phyloP scores from a whole-genome alignment of 2,113 vertebrate species.

The Chiloscyllium plagiosum region DNA sequence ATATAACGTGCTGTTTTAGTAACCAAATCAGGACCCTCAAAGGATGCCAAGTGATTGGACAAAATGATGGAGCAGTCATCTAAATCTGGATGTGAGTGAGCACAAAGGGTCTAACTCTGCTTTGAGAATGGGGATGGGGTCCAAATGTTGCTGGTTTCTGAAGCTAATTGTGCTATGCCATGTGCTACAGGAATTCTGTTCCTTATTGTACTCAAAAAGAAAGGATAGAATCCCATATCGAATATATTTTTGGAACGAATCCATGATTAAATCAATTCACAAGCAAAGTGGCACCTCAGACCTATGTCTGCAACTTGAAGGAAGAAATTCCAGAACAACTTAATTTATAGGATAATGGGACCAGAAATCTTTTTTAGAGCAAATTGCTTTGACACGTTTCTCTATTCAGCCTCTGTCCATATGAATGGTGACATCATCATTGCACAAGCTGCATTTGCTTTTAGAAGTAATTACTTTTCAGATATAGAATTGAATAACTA shows the following conservation, averaged over 20 bases:
- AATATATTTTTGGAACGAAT: constrained; percentile 13
- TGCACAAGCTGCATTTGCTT: neutral
- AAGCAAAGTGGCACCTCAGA: neutral
- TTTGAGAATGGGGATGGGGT: constrained; percentile 5
- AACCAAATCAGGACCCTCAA: constrained; percentile 6
- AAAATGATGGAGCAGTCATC: neutral
- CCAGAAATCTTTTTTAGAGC: neutral
- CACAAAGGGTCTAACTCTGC: neutral
- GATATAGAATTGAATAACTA: constrained; percentile 19
- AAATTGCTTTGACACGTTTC: neutral
- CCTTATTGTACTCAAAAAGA: neutral
- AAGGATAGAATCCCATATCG: constrained; percentile 10
- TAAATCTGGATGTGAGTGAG: neutral
- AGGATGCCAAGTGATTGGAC: constrained; percentile 18
- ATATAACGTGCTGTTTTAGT: constrained; percentile 25
- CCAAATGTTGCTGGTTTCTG: neutral
- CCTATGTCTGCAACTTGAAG: neutral
- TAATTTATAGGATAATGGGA: constrained; percentile 14
- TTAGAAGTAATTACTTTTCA: constrained; percentile 6
- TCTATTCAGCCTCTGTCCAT: neutral
- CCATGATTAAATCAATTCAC: constrained; percentile 9
- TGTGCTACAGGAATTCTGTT: neutral
- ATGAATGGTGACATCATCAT: constrained; percentile 20
- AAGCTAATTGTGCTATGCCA: neutral
- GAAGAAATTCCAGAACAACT: constrained; percentile 3